A percentile compares a stretch with the other conserved stretches of the same genome.
Conservation (phyloP, 1,140 invertebrate species). For the Drosophila tani region DNA sequence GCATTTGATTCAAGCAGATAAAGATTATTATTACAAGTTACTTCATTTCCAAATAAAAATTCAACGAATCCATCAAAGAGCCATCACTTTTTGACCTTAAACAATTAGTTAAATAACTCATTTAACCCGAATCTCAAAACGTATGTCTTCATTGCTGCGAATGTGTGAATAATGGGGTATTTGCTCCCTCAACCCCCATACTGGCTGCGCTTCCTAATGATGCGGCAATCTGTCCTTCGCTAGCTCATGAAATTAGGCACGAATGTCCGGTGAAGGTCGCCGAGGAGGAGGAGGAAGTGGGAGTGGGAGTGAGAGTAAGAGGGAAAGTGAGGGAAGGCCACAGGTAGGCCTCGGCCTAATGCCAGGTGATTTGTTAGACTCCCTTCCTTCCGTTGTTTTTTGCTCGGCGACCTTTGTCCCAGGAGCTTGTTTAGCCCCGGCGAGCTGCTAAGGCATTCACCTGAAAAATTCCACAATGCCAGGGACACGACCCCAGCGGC, state of each 20-base stretch:
- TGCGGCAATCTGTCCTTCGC: conserved; percentile 66
- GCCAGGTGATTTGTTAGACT: conserved; percentile 73
- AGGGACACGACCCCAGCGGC: conserved; percentile 48
- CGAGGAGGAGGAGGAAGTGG: too few species aligned
- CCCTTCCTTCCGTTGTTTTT: conserved; percentile 27
- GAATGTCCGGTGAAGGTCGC: conserved; percentile 59
- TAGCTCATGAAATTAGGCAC: conserved; percentile 77
- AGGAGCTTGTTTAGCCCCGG: conserved; percentile 48
- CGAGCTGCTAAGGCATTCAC: conserved; percentile 63
- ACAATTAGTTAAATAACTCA: conserved; percentile 10
- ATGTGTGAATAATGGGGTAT: conserved; percentile 5
- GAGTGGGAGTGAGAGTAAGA: too few species aligned
- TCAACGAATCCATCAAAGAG: neutral
- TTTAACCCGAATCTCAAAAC: neutral
- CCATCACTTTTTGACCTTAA: neutral
- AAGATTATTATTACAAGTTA: too few species aligned
- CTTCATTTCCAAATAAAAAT: too few species aligned
- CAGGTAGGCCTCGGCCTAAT: conserved; percentile 62
- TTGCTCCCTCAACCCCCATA: neutral
- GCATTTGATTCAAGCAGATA: too few species aligned
- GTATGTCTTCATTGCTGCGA: neutral
- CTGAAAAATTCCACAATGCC: conserved; percentile 73
- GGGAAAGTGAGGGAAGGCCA: conserved; percentile 1
- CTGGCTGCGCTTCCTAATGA: conserved; percentile 52
- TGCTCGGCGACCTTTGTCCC: conserved; percentile 54